phyloP scores from a whole-genome alignment of 2,888 invertebrate genomes.

The Cordilura impudica region DNA sequence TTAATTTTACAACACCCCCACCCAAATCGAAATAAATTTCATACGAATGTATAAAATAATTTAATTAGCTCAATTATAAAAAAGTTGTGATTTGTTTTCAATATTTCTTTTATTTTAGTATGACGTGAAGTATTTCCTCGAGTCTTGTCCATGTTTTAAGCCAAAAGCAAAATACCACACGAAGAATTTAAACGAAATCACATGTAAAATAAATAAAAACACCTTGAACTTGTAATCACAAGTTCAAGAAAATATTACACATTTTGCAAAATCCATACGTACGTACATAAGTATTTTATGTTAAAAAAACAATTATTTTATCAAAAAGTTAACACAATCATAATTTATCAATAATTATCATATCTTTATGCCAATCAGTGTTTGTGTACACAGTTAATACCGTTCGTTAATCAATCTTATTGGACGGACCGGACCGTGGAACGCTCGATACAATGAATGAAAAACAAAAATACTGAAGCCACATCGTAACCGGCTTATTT shows the following conservation, averaged over 20 bases:
- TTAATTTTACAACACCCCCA: slow-evolving; percentile 35
- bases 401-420: slow-evolving; percentile 24
- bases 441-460: no score
- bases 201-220: not conserved
- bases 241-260: slow-evolving; percentile 2
- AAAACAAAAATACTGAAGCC: not conserved
- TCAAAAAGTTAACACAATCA: slow-evolving; percentile 26
- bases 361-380: slow-evolving; percentile 35
- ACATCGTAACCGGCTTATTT: not conserved
- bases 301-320: slow-evolving; percentile 3
- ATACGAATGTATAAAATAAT: slow-evolving; percentile 61
- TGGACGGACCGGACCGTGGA: not conserved
- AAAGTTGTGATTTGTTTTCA: slow-evolving; percentile 4
- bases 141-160: not conserved
- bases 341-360: slow-evolving; percentile 35
- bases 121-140: no score
- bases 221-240: slow-evolving; percentile 5
- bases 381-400: not conserved
- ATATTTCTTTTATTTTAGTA: not conserved
- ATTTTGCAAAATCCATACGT: not conserved
- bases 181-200: not conserved
- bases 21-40: not conserved
- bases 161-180: not conserved
- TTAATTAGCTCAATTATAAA: slow-evolving; percentile 63
- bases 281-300: slow-evolving; percentile 9